Percentiles rank a stretch among this genome's conserved stretches.
phyloP scores from a whole-genome alignment of 2,797 vertebrate genomes.

The Channa striata region DNA sequence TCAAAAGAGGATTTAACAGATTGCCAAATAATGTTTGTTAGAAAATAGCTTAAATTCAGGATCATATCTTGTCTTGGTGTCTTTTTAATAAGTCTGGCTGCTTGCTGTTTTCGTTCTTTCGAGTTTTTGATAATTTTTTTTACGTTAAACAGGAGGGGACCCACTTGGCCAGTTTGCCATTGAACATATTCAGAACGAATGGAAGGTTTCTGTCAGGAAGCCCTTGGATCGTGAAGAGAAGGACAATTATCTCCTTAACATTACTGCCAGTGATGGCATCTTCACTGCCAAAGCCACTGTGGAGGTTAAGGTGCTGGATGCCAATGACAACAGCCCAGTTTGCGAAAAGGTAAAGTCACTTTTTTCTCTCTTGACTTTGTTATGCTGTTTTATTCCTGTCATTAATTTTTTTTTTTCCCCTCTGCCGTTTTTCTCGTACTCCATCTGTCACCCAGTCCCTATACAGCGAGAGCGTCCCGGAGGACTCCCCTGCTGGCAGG shows the following conservation, averaged over 20 bases:
- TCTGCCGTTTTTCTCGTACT: constrained; percentile 2
- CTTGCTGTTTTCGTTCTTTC: constrained; percentile 3
- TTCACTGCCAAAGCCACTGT: constrained; percentile 94
- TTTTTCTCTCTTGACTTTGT: background rate
- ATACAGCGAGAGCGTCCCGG: constrained; percentile 91
- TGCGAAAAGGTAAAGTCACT: constrained; percentile 91
- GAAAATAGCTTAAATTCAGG: constrained; percentile 12
- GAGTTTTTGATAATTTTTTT: constrained; percentile 42
- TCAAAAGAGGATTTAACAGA: constrained; percentile 12
- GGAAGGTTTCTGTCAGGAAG: constrained; percentile 97
- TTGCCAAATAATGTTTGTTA: constrained; percentile 19
- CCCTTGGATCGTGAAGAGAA: constrained; percentile 94
- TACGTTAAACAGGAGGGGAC: constrained; percentile 90
- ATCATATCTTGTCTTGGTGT: background rate
- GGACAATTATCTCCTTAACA: constrained; percentile 96
- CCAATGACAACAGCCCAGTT: constrained; percentile 96
- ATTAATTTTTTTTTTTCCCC: constrained; percentile 17
- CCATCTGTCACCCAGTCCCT: constrained; percentile 79
- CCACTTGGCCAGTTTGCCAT: constrained; percentile 94
- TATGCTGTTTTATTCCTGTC: background rate
- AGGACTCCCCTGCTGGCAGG: constrained; percentile 91
- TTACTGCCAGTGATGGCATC: constrained; percentile 96
- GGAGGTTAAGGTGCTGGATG: constrained; percentile 98
- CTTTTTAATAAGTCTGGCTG: constrained; percentile 10
- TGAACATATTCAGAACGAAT: constrained; percentile 94